Evolutionary conservation across 2,113 vertebrate genomes (phyloP).

Genomic region (Cephalopterus ornatus): DNA sequence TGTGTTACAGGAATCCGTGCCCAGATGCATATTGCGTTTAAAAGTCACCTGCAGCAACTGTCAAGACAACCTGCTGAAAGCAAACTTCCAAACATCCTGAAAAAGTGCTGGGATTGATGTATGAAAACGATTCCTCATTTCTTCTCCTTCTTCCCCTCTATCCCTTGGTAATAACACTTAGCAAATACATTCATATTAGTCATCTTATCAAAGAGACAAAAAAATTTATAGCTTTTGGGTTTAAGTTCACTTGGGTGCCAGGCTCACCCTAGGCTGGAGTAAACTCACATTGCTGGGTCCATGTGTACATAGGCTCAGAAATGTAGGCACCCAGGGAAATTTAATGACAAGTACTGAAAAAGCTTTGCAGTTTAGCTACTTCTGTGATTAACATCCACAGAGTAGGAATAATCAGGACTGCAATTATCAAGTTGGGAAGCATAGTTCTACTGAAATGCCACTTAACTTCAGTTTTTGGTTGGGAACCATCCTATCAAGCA

Average conservation of each 20-base stretch:
- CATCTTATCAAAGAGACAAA: not conserved
- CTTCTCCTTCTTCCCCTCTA: not conserved
- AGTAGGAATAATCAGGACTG: not conserved
- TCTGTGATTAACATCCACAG: not conserved
- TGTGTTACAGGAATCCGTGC: not conserved
- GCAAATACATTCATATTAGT: not conserved
- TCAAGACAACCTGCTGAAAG: not conserved
- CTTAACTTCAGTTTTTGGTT: not conserved
- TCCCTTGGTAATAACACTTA: not conserved
- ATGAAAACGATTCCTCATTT: not conserved
- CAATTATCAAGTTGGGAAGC: not conserved
- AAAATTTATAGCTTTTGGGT: not conserved
- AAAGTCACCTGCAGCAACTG: not conserved
- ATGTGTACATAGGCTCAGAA: not conserved
- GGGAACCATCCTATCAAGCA: not conserved
- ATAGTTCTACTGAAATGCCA: not conserved
- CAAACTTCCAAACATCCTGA: not conserved
- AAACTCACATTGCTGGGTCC: not conserved
- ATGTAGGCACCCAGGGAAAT: not conserved
- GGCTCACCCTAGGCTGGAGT: not conserved
- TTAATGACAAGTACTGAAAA: not conserved
- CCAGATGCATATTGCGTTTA: not conserved
- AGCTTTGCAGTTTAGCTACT: not conserved
- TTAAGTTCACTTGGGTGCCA: not conserved
- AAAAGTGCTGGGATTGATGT: not conserved